phyloP scores from a whole-genome alignment of 2,797 vertebrate genomes.

The Sebastes matsubarae region DNA sequence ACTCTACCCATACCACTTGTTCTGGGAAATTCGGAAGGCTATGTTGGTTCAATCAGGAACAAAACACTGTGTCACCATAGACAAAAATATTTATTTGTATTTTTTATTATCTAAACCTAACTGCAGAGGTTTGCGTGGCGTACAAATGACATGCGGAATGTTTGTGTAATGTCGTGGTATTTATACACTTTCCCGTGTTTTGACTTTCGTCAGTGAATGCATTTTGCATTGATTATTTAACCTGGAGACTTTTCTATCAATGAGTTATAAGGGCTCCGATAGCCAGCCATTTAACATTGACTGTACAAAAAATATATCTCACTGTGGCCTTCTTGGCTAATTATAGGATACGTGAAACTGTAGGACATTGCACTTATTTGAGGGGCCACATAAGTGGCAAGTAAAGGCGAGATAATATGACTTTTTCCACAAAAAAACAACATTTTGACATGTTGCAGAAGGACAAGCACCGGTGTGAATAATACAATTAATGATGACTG shows the following conservation, averaged over 20 bases:
- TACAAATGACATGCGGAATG: too few species aligned
- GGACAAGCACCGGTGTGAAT: background rate
- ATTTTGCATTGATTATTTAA: background rate
- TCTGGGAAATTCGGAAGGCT: background rate
- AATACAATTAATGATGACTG: background rate
- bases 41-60: background rate
- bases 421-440: background rate
- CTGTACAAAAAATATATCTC: background rate
- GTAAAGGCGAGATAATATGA: background rate
- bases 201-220: background rate
- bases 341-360: background rate
- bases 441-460: background rate
- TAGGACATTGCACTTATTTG: background rate
- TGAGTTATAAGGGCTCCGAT: background rate
- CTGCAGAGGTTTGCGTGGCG: too few species aligned
- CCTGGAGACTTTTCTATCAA: background rate
- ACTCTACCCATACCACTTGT: background rate
- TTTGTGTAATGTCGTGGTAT: too few species aligned
- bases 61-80: background rate
- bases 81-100: background rate
- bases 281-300: background rate
- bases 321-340: background rate
- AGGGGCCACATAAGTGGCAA: background rate
- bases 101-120: background rate
- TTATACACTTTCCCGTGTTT: too few species aligned